phyloP scores from a whole-genome alignment of 2,113 vertebrate genomes.

The Barnardius zonarius region DNA sequence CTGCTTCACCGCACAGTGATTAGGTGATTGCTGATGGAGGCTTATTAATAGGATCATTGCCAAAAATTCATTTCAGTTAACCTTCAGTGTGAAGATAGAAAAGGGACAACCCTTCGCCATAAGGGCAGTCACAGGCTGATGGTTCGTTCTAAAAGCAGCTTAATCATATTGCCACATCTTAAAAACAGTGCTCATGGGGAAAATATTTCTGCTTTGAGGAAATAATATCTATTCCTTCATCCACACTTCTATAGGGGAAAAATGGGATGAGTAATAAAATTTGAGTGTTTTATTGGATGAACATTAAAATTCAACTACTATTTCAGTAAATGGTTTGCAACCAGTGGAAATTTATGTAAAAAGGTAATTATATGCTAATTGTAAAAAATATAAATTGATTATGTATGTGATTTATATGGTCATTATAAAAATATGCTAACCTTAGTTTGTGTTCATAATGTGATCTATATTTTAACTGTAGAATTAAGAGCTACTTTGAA shows the following conservation, averaged over 20 bases:
- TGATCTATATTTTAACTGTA: neutral
- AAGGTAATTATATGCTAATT: neutral
- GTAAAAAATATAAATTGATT: slow-evolving; percentile 4
- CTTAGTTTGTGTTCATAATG: neutral
- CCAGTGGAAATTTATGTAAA: neutral
- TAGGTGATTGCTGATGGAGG: neutral
- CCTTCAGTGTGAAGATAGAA: neutral
- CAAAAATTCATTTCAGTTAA: neutral
- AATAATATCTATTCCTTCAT: neutral
- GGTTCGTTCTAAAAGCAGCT: neutral
- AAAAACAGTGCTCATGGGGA: neutral
- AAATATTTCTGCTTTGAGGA: slow-evolving; percentile 1
- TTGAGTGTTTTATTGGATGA: neutral
- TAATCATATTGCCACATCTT: neutral
- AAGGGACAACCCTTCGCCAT: neutral
- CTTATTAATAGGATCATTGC: neutral
- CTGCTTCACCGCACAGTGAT: neutral
- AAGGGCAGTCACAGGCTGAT: neutral
- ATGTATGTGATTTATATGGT: neutral
- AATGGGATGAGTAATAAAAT: neutral
- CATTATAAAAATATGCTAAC: slow-evolving; percentile 2
- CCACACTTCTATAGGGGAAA: neutral
- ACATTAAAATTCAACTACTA: neutral
- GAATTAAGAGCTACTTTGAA: neutral
- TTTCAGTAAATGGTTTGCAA: slow-evolving; percentile 9